Evolutionary conservation across 2,113 vertebrate genomes (phyloP).

Genomic region (Alexandromys fortis): DNA sequence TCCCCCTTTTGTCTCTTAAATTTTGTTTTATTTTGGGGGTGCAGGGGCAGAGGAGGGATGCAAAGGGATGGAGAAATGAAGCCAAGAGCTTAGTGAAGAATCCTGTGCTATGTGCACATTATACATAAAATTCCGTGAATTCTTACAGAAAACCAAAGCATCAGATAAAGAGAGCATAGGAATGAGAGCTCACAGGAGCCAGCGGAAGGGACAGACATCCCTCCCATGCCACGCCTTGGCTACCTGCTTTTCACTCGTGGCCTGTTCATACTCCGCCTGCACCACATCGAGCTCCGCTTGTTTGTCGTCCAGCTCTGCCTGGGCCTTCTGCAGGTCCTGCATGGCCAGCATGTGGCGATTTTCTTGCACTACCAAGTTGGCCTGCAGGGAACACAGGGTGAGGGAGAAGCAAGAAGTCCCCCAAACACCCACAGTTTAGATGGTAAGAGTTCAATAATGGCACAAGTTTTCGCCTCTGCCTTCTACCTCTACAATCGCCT

Average conservation of each 20-base stretch:
- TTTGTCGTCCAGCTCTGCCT: conserved; percentile 90
- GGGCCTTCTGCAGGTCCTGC: conserved; percentile 90
- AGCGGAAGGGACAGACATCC: rapidly evolving
- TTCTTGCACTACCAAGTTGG: conserved; percentile 91
- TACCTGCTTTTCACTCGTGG: conserved; percentile 92
- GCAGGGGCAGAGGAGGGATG: not conserved
- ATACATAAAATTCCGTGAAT: not conserved
- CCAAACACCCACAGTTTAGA: rapidly evolving
- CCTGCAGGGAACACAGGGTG: conserved; percentile 78
- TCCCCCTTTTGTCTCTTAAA: not conserved
- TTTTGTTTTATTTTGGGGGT: not conserved
- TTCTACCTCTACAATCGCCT: not conserved
- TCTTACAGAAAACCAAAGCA: not conserved
- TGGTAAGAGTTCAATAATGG: not conserved
- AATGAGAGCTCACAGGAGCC: not conserved
- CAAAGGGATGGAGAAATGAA: not conserved
- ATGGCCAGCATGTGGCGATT: conserved; percentile 88
- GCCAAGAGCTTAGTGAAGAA: not conserved
- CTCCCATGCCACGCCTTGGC: not conserved
- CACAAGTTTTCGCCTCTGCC: not conserved
- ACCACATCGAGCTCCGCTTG: conserved; percentile 91
- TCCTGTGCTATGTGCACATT: rapidly evolving
- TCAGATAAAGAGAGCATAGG: not conserved
- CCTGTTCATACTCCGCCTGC: conserved; percentile 90
- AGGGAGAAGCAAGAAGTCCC: not conserved